These are phyloP conservation scores for Dolichallabes microphthalmus DNA, from an alignment of 2,113 vertebrate species.

Conservation along the genomic window DNA sequence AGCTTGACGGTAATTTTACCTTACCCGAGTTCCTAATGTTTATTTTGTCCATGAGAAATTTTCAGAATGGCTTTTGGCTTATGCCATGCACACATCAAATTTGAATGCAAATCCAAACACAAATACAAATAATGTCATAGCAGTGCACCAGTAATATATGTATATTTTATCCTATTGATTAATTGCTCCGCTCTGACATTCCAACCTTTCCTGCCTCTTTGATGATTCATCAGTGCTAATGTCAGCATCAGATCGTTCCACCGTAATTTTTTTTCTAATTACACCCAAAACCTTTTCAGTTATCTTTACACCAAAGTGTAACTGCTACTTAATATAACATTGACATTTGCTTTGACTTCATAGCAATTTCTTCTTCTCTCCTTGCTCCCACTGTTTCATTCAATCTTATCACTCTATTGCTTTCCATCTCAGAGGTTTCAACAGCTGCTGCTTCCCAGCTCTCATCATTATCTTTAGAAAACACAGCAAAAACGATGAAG, in stretches of 20 bases:
- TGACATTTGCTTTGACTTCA: not conserved
- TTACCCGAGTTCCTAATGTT: too few species aligned
- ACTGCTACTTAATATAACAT: slow-evolving; percentile 21
- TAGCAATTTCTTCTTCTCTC: not conserved
- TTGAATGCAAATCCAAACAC: not conserved
- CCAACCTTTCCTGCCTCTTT: not conserved
- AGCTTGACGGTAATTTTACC: too few species aligned
- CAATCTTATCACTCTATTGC: slow-evolving; percentile 13
- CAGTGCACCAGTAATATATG: not conserved
- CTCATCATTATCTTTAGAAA: not conserved
- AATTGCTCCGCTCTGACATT: not conserved
- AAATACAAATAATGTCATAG: not conserved
- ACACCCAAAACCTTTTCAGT: not conserved
- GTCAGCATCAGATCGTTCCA: not conserved
- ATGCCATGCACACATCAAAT: not conserved
- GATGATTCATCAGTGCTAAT: slow-evolving; percentile 8
- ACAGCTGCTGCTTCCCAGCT: slow-evolving; percentile 18
- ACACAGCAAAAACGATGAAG: not conserved
- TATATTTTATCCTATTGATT: not conserved
- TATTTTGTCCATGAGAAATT: too few species aligned
- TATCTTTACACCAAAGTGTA: not conserved
- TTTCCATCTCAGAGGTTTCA: not conserved
- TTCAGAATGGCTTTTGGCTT: not conserved
- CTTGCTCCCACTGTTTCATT: not conserved
- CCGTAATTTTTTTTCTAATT: not conserved